Base-by-base conservation (phyloP, 2,888 invertebrate species). In the Drosophila nr. perissopoda region DNA sequence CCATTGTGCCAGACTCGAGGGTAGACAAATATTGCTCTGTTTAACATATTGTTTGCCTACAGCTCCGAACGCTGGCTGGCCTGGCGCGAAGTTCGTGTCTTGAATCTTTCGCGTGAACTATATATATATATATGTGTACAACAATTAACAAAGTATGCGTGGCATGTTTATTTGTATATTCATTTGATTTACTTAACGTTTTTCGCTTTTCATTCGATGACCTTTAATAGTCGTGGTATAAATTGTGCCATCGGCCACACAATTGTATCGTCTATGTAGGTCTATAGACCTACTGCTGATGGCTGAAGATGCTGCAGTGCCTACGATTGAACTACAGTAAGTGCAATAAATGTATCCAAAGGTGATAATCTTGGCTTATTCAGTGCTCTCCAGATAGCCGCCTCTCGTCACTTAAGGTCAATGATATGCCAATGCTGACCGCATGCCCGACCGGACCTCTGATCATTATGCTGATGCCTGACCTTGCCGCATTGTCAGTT, bases 331-430 rank as follows among this genome's bases (percentile, higher is more conserved):
- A 84, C 76, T 80, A 78, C 79, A 77, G 64, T 84, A 84, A 85
- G 85, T 87, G 85, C 85, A 87, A 87, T 83, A 79, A 85, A 79
- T 66, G 79, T 70, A 77, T 61, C 78, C 67, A 85, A 87, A 86
- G 87, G 85, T 86, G 85, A 84, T 87, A 87, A 84, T 84, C 84
- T 82, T 70, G 73, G 84, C 80, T 84, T 84, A 82, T 84, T 87
- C 82, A 84, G 72, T 73, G 86, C 83, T 79, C 87, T 87, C 77
- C 73, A 86, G 52, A 61, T 73, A 64, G 60, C 62, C 56, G 18
- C 18, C 38, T 31, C 38, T 69, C 76, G 63, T 85, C 87, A 81
- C 83, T 85, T 86, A 86, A 86, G 85, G 85, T 86, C 85, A 86
- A 86, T 84, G 79, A 81, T 83, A 83, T 82, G 69, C 73, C 27